Base-by-base conservation (phyloP, 2,797 vertebrate species). In the Emydoidea blandingii region DNA sequence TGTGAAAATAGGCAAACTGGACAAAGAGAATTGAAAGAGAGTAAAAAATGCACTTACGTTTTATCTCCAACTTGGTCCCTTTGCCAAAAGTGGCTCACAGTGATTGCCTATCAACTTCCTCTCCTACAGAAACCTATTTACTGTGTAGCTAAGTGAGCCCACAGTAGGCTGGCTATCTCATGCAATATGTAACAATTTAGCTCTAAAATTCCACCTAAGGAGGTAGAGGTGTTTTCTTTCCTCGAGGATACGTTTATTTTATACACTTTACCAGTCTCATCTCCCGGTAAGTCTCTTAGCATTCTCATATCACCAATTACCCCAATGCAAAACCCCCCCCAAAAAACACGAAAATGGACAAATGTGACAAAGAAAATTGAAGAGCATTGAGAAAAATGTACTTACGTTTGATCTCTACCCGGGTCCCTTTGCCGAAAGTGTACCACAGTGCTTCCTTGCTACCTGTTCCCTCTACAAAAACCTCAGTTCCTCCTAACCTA, bases 391-490 rank as follows among this genome's bases (percentile, higher is more conserved):
- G 50, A 80, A 92, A 96, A 90, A 31, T 37, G 86, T 59, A 95
- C 96, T 97, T 95, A 97, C 79, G 31, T 95, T 86, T 96, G 10
- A 91, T 5, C 3, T 95, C 87, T 81, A 94, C 0, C 52, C 31
- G 95, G 85, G 90, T 97, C 50, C 94, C 91, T 0, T 0, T 0
- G 1, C 95, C 56, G 21, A 97, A 96, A 6, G 83, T 96, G 37
- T 90, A 9, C 82, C 92, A 95, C 94, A 94, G 57, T 93, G 76
- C 59, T 57, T 72, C 15, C 1, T 21, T 81, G 47, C 87, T 79
- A 79, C 31, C 68, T 88, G 6, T 6, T 54, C 50, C 41, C 62
- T 41, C 16, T 88, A 93, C 83, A 88, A 94, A 97, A 96, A 90
- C 89, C 72, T 37, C 86, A 31, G 25, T 78, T 90, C 68, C 47